phyloP scores from a whole-genome alignment of 2,113 vertebrate genomes.

The Vidua macroura region DNA sequence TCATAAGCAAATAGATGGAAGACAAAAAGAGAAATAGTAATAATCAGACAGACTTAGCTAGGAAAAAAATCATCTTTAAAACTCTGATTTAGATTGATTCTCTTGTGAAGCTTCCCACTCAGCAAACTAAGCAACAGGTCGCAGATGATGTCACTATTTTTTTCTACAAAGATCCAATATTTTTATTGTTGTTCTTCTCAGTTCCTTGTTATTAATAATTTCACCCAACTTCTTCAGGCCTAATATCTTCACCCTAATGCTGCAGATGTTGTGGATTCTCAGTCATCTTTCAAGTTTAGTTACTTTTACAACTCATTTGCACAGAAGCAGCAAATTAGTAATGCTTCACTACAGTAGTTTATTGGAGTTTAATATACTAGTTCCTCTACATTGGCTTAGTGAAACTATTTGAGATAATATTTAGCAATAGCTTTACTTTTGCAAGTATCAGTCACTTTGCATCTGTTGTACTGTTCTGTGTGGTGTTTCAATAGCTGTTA shows the following conservation, averaged over 20 bases:
- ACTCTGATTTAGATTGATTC: neutral
- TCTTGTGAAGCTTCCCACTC: neutral
- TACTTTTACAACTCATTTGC: conserved; percentile 28
- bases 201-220: neutral
- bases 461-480: neutral
- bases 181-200: neutral
- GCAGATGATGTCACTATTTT: neutral
- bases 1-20: neutral
- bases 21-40: neutral
- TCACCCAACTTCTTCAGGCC: neutral
- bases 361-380: conserved; percentile 47
- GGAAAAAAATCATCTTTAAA: neutral
- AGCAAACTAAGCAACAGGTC: neutral
- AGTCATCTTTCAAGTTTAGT: conserved; percentile 39
- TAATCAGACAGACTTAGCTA: neutral
- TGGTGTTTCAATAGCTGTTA: neutral
- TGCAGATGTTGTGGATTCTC: conserved; percentile 45
- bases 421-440: conserved; percentile 35
- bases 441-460: conserved; percentile 10
- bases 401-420: conserved; percentile 7
- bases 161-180: neutral
- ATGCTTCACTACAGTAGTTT: conserved; percentile 41
- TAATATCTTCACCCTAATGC: conserved; percentile 19
- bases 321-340: conserved; percentile 54
- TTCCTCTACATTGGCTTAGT: neutral